Conservation (phyloP, 2,113 vertebrate genomes). For the Riparia riparia region DNA sequence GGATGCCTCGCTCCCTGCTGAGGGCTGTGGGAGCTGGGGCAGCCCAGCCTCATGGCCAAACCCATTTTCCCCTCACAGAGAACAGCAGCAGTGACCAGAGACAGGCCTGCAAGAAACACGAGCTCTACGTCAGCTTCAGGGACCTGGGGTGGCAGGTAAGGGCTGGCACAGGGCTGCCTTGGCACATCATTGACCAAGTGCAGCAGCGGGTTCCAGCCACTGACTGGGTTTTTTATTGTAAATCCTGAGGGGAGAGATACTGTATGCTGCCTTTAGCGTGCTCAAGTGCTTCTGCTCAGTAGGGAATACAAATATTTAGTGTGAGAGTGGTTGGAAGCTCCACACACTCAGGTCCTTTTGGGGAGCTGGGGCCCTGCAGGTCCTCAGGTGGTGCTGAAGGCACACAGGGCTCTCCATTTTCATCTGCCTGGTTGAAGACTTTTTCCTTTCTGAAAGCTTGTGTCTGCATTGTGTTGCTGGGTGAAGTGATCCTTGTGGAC, state of each 20-base stretch:
- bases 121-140: slow-evolving; percentile 96
- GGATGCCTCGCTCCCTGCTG: neutral
- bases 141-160: slow-evolving; percentile 97
- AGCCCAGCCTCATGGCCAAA: neutral
- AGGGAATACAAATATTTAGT: neutral
- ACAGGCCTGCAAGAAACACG: slow-evolving; percentile 96
- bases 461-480: neutral
- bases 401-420: fast-evolving
- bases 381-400: neutral
- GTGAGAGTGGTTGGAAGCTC: neutral
- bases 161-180: neutral
- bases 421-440: neutral
- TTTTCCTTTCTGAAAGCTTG: neutral
- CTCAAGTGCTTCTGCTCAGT: neutral
- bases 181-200: neutral
- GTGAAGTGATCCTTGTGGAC: neutral
- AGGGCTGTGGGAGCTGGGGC: neutral
- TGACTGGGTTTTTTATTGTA: neutral
- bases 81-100: slow-evolving; percentile 93
- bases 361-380: neutral
- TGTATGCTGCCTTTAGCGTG: neutral
- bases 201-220: neutral
- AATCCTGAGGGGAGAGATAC: fast-evolving
- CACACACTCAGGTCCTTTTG: fast-evolving
- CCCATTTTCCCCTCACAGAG: slow-evolving; percentile 71